Evolutionary conservation across 1,140 invertebrate genomes (phyloP), one percentile per base, ranked within the genome.

Genomic region (Maniola jurtina): DNA sequence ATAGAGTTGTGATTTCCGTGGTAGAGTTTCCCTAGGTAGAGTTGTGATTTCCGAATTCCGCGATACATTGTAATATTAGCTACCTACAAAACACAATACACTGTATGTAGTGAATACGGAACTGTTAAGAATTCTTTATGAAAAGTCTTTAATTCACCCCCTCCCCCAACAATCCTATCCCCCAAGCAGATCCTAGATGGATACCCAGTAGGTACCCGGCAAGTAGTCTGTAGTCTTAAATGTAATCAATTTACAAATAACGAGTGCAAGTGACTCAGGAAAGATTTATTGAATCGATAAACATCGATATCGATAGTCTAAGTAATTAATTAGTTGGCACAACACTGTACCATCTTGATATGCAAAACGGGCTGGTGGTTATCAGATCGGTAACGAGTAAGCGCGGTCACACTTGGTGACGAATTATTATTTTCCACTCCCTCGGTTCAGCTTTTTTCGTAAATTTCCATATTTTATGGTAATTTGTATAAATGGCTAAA

Each of bases 331-430:
- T 42, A 55, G 7, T 14, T 47, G 58, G 52, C 40, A 58, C 75
- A 71, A 57, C 79, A 73, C 75, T 79, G 79, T 73, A 66, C 66
- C 72, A 78, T 76, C 77, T 72, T 72, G 78, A 83, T 86, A 86
- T 86, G 81, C 83, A 84, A 86, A 86, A 76, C 77, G 66, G 61
- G 60, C 57, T 42, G 66, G 63, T 71, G 66, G 70, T 66, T 84
- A 86, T 84, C 84, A 72, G 84, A 86, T 86, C 74, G 75, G 66
- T 66, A 64, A 67, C 74, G 64, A 72, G 70, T 69, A 73, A 79
- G 73, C 75, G 67, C 73, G 74, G 80, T 79, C 81, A 81, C 77
- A 79, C 72, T 81, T 63, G 66, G 66, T 71, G 71, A 76, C 74
- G 65, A 73, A 73, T 70, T 67, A 67, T 71, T 71, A 61, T 65